Base-by-base conservation (phyloP, 1,140 invertebrate species). In the Zeugodacus cucurbitae region DNA sequence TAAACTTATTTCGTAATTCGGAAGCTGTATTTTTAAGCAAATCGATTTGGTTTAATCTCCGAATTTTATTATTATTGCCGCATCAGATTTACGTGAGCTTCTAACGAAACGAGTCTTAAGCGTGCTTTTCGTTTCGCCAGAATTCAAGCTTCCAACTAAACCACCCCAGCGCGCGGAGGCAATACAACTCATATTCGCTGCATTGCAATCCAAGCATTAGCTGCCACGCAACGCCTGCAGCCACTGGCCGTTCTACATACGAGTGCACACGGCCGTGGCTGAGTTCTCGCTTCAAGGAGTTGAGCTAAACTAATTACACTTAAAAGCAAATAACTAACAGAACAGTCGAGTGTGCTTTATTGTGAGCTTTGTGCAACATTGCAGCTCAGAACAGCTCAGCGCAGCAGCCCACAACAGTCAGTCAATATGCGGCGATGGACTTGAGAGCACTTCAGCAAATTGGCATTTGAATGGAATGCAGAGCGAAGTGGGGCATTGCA, bases 381-480 rank as follows among this genome's bases (percentile, higher is more conserved):
- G 67, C 8, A n/a, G n/a, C n/a, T n/a, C n/a, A n/a, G n/a, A n/a
- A n/a, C 67, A n/a, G 41, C 41, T 8, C 74, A 48, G n/a, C 6
- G 17, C 8, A 17, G 17, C 8, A 82, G 41, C n/a, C n/a, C n/a
- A 82, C 74, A 48, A 10, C 2, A 41, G n/a, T n/a, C n/a, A 82
- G 22, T 34, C 74, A 82, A 82, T 41, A 82, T 54, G 29, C 34
- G 22, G n/a, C 74, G 44, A 48, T 48, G 74, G n/a, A 82, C 41
- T 48, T 29, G 74, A 82, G 74, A 82, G 74, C 74, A 82, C 41
- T 82, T 44, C 0, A n/a, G 48, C 74, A 82, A 82, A 82, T 82
- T 82, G 74, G 41, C 74, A 82, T 82, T 82, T 37, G 41, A 82
- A 82, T 82, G n/a, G 74, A 82, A 82, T 82, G 74, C 41, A 32